Evolutionary conservation across 2,888 invertebrate genomes (phyloP).

Genomic region (Pristionchus mayeri): DNA sequence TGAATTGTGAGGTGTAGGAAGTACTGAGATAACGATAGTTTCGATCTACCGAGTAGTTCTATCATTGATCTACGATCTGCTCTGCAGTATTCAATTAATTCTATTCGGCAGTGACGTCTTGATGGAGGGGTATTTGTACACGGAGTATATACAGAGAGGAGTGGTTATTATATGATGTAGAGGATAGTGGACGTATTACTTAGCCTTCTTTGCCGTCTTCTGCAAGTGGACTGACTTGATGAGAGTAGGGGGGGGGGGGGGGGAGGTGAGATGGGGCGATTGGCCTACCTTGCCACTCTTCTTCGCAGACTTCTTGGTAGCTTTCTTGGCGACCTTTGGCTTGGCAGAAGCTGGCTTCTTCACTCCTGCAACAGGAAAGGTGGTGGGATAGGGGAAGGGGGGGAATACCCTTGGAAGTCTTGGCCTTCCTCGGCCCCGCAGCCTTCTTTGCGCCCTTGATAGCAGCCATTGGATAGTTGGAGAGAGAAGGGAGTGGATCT

Average conservation of each 20-base stretch:
- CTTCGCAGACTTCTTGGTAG: conserved; percentile 10
- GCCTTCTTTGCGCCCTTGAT: conserved; percentile 39
- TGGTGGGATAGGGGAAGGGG: no score
- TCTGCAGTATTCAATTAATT: not conserved
- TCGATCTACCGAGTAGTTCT: not conserved
- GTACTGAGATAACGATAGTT: not conserved
- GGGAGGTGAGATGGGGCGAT: no score
- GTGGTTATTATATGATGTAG: not conserved
- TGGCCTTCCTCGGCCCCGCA: conserved; percentile 41
- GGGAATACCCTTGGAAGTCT: conserved; percentile 10
- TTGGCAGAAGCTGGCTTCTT: conserved; percentile 31
- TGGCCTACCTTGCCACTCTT: conserved; percentile 13
- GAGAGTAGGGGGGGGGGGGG: no score
- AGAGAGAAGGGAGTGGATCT: not conserved
- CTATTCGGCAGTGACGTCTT: not conserved
- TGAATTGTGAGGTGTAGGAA: not conserved
- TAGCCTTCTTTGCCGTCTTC: not conserved
- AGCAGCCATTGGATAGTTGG: conserved; percentile 11
- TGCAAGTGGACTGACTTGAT: no score
- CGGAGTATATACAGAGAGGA: not conserved
- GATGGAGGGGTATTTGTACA: not conserved
- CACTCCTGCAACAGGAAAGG: no score
- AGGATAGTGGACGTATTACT: not conserved
- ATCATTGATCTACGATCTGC: not conserved
- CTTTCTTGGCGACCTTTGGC: conserved; percentile 42